These are phyloP conservation scores for Rotaria macrura DNA, from an alignment of 2,888 invertebrate genomes.

Conservation along the genomic window DNA sequence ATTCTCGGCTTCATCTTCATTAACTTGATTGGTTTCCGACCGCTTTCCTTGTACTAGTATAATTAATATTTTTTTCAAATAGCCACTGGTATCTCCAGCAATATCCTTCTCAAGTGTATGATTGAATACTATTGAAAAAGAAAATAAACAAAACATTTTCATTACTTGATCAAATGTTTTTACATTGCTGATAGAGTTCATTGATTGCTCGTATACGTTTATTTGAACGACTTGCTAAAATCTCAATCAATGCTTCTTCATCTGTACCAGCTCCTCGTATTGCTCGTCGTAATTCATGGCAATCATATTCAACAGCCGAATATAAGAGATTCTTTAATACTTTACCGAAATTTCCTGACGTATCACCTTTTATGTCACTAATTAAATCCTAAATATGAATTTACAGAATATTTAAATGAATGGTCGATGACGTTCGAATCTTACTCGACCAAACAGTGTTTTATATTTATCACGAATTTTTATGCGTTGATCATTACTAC, in stretches of 20 bases:
- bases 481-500: conserved; percentile 23
- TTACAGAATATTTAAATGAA: neutral
- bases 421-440: neutral
- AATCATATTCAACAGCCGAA: conserved; percentile 48
- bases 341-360: conserved; percentile 46
- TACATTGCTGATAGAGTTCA: conserved; percentile 44
- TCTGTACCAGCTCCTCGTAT: conserved; percentile 50
- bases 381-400: conserved; percentile 43
- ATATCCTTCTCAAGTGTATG: conserved; percentile 47
- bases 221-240: conserved; percentile 48
- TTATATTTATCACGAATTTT: conserved; percentile 24
- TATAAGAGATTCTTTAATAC: conserved; percentile 43
- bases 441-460: conserved; percentile 24
- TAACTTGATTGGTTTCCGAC: conserved; percentile 55
- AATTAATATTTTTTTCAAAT: conserved; percentile 46
- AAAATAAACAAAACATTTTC: neutral
- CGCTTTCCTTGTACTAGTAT: conserved; percentile 40
- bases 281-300: conserved; percentile 44
- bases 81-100: conserved; percentile 47
- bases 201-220: conserved; percentile 45
- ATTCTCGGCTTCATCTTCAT: conserved; percentile 44
- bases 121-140: conserved; percentile 39
- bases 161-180: neutral
- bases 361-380: conserved; percentile 45
- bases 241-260: conserved; percentile 48